Evolutionary conservation across 2,888 invertebrate genomes (phyloP), one percentile per base, ranked within the genome.

Genomic region (Standfussiana lucernea): DNA sequence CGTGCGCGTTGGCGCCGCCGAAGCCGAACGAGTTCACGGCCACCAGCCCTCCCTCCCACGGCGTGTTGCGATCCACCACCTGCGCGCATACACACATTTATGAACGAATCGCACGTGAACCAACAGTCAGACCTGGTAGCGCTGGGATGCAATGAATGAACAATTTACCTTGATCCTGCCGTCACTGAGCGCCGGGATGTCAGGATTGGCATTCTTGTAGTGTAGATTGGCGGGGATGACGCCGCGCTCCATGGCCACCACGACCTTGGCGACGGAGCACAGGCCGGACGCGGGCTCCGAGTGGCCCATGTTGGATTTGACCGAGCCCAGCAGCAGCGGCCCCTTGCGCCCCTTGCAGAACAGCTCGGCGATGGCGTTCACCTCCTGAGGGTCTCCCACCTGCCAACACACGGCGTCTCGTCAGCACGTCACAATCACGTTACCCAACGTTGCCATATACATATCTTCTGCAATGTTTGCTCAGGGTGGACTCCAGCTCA

Each of bases 231-330:
- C 98, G 3, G 99, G 99, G 87, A 99, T 98, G 50, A 98, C 94
- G 47, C 99, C 98, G 74, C 97, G 95, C 95, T 99, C 99, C 98
- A 99, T 99, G 28, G 99, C 98, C 79, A 99, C 97, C 37, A 99
- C 94, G 73, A 94, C 97, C 95, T 99, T 99, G 21, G 99, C 99
- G 84, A 99, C 97, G 1, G 99, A 98, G 92, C 99, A 99, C 40
- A 99, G 97, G 42, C 99, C 99, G 65, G 99, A 98, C 1, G 98
- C 98, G 1, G 99, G 99, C 95, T 99, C 99, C 7, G 99, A 98
- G 94, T 99, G 99, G 2, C 99, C 99, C 99, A 99, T 99, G 96
- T 99, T 99, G 37, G 99, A 99, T 94, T 99, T 99, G 0, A 99
- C 99, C 0, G 99, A 99, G 32, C 99, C 99, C 90, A 99, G 98